phyloP scores from a whole-genome alignment of 2,797 vertebrate genomes.

The Pantherophis alleghaniensis region DNA sequence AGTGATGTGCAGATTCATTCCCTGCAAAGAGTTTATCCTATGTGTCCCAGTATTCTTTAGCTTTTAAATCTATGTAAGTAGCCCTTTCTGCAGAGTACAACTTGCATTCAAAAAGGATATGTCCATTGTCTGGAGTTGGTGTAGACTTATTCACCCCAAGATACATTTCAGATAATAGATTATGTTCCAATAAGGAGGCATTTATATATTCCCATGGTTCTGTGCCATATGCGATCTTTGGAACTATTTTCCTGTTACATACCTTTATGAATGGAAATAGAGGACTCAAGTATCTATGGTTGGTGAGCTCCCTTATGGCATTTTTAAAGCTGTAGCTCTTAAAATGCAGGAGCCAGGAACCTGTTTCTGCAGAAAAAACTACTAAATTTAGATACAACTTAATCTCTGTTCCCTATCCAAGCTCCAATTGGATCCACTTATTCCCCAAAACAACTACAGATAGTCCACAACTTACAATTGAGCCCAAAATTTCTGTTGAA shows the following conservation, averaged over 20 bases:
- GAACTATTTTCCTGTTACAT: background rate
- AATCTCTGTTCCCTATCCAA: background rate
- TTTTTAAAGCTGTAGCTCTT: background rate
- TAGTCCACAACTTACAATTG: background rate
- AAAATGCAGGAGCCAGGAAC: background rate
- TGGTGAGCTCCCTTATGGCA: background rate
- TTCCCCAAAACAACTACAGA: background rate
- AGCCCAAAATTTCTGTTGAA: background rate
- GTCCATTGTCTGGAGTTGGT: background rate
- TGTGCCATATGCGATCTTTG: background rate
- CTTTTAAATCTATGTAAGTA: background rate
- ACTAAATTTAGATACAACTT: background rate
- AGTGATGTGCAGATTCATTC: background rate
- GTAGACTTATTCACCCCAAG: background rate
- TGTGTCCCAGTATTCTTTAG: background rate
- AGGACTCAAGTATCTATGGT: background rate
- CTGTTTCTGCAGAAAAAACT: background rate
- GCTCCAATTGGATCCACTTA: background rate
- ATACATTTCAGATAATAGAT: background rate
- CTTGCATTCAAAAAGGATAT: background rate
- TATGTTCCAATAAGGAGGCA: background rate
- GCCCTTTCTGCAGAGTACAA: background rate
- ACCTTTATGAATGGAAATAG: background rate
- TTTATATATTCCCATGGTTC: background rate
- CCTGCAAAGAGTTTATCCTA: background rate